Evolutionary conservation across 2,888 invertebrate species (phyloP).

Genomic region (Eupithecia abbreviata): DNA sequence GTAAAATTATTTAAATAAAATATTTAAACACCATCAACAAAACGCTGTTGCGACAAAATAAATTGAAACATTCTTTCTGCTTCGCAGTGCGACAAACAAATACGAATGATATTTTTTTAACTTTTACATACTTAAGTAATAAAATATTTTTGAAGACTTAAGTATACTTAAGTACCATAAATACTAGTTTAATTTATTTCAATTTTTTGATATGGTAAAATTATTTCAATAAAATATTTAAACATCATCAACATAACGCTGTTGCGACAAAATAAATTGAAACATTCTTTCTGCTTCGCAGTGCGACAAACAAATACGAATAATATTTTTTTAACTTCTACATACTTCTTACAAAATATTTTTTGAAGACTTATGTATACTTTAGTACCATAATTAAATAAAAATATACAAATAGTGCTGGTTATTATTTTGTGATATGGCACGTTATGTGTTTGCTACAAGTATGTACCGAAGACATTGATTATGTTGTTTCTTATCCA

Average conservation of each 20-base stretch:
- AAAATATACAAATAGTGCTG: background rate
- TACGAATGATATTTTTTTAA: background rate
- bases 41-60: background rate
- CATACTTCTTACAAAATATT: background rate
- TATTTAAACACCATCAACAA: background rate
- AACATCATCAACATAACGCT: background rate
- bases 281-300: background rate
- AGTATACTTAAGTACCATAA: background rate
- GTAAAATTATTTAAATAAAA: background rate
- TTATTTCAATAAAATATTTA: background rate
- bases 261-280: background rate
- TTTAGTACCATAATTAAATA: background rate
- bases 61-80: background rate
- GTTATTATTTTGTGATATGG: conserved; percentile 23
- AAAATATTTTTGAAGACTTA: background rate
- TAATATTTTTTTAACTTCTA: background rate
- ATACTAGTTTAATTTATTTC: too few species aligned
- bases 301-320: background rate
- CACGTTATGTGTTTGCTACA: conserved; percentile 26
- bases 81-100: conserved; percentile 2
- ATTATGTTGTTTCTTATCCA: conserved; percentile 35
- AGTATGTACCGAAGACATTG: conserved; percentile 29
- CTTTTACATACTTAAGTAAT: background rate
- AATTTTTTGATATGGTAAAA: background rate
- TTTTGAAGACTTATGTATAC: background rate